Percentiles rank a stretch among this genome's conserved stretches.
Conservation (phyloP, 2,888 invertebrate species). For the Lasioglossum vierecki region DNA sequence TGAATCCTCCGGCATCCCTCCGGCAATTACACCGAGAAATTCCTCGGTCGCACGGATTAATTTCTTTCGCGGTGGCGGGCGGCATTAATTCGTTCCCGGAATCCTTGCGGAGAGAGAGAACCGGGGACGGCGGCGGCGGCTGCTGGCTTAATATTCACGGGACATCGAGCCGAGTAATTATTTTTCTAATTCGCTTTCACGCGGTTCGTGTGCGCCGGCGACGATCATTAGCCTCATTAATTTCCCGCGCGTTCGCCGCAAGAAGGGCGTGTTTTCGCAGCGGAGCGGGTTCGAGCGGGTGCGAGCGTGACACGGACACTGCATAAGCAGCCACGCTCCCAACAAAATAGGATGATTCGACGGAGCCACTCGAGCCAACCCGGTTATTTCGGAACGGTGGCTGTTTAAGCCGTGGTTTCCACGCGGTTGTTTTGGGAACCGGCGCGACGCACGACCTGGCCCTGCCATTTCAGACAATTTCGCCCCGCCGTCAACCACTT, state of each 20-base stretch:
- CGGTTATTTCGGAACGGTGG: conserved; percentile 38
- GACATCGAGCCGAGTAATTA: conserved; percentile 47
- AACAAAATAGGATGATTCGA: conserved; percentile 51
- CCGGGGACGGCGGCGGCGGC: not conserved
- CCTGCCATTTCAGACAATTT: conserved; percentile 26
- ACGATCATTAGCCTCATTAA: conserved; percentile 52
- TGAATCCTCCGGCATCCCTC: not conserved
- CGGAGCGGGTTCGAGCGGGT: not conserved
- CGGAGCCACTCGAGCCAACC: conserved; percentile 45
- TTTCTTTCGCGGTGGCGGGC: conserved; percentile 7
- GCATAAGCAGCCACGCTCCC: conserved; percentile 6
- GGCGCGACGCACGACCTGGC: not conserved
- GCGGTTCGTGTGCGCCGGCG: not conserved
- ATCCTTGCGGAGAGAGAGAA: not conserved
- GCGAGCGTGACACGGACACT: not conserved
- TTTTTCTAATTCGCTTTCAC: conserved; percentile 42
- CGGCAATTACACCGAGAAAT: conserved; percentile 8
- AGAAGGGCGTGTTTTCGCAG: conserved; percentile 21
- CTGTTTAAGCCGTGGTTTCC: conserved; percentile 30
- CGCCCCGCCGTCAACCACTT: not conserved
- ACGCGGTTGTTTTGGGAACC: conserved; percentile 34
- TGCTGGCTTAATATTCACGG: conserved; percentile 43
- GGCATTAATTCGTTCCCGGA: conserved; percentile 19
- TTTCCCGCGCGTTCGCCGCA: conserved; percentile 27
- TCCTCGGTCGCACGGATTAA: conserved; percentile 16